Base-by-base conservation (phyloP, 2,113 vertebrate species). In the Rissa tridactyla region DNA sequence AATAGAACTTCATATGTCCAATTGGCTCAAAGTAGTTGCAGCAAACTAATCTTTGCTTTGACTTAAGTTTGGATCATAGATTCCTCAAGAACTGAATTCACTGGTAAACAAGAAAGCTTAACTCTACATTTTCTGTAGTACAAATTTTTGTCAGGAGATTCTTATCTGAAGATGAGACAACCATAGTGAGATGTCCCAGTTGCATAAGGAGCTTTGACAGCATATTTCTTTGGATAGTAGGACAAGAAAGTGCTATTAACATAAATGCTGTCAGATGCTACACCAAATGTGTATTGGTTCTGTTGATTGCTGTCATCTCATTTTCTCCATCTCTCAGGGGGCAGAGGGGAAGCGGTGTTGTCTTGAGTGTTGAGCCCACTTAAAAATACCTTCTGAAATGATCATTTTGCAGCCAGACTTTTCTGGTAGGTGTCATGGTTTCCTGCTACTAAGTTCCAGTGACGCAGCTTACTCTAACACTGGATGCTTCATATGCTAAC, bases 191-290 rank as follows among this genome's bases (percentile, higher is more conserved):
- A 92, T 25, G 32, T 92, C 51, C 32, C 51, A 86, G 46, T 82
- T 96, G 42, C 64, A 8, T 34, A 42, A 72, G 54, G n/a, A 87
- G 13, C 44, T 77, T 92, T 97, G 94, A 96, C 68, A 94, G 84
- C 36, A 42, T 86, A 69, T 94, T 94, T 91, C 42, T 96, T 86
- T 77, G 66, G 84, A 92, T 73, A 29, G 16, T 34, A 81, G 61
- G 93, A 76, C 12, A 22, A 81, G 58, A 47, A 89, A 80, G 19
- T 51, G 40, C 47, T 92, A 26, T 96, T 96, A 81, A 94, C 68
- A 75, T 95, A 96, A 96, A 93, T 29, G 29, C 61, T 97, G 70
- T 97, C 91, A 96, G 51, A 94, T 85, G 91, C 60, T 82, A 72
- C 72, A 62, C 81, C 66, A 66, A n/a, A 42, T 75, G 23, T 73